Base-by-base conservation (phyloP, 2,888 invertebrate genomes). In the Philhelius pedissequus region DNA sequence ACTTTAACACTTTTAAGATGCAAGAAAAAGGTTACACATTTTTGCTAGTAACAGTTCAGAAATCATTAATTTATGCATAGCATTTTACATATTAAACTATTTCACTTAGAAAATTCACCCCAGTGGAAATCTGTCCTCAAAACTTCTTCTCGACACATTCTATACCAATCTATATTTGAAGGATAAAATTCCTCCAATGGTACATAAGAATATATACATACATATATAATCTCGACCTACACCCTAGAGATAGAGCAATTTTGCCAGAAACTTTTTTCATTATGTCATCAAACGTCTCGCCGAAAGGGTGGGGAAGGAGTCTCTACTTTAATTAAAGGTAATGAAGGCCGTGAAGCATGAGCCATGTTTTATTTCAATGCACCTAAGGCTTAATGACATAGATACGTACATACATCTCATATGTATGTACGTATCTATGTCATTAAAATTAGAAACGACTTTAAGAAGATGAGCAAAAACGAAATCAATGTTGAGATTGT, bases 291-390 rank as follows among this genome's bases (percentile, higher is more conserved):
- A 74, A 50, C 62, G 45, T 11, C 43, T 20, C 5, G n/a, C 20
- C 11, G 4, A 20, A 1, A 1, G 48, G 20, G 27, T n/a, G 40
- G 15, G 11, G 6, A 22, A 35, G 56, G 66, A 45, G 71, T 73
- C 58, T 54, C 66, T 64, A 83, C 56, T 83, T 79, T 79, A 83
- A 83, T 83, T 83, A 83, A 83, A 74, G 73, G 69, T 83, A 83
- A 83, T 75, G 83, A 78, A 73, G 32, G 56, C 48, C 74, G 40
- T 18, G 40, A 58, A 74, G 60, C 70, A 60, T 64, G 40, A 38
- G 71, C 58, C 48, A 50, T 64, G 79, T 69, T 38, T 83, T 35
- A 74, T 66, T 66, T 64, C 69, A 79, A 50, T 60, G 60, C 73
- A 30, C 45, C 77, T 38, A 6, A 45, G 38, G 58, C 66, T 62